Base-by-base conservation (phyloP, 2,797 vertebrate species). In the Channallabes apus region DNA sequence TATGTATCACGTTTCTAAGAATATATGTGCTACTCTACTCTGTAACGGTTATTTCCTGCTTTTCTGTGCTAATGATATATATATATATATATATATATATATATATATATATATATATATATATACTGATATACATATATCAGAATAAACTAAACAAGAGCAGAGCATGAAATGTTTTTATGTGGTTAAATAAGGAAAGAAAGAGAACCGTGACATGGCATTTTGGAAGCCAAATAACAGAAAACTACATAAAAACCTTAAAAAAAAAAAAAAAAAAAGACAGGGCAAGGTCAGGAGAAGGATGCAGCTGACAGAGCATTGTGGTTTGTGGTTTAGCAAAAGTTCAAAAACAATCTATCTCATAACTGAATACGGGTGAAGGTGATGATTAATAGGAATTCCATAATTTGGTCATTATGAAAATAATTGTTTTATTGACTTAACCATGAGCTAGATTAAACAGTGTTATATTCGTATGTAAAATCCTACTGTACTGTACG, bases 201-300 rank as follows among this genome's bases (percentile, higher is more conserved):
- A 76, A 76, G 51, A 32, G 32, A 76, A 15, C 1, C 27, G 32
- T 56, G 46, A 61, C 38, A 54, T 62, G 61, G 32, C 62, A 61
- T 77, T 69, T 77, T 71, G 80, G 80, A 62, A 76, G 69, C 29
- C 71, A 59, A 51, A 20, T 82, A 77, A 67, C 46, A 8, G 80
- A 72, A 86, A 82, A 68, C 84, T 62, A 68, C 18, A 54, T 46
- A 77, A 51, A 82, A 20, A 67, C 64, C 69, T 54, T 9, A 81
- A 68, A 35, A 59, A 80, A 38, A 35, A 5, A 68, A n/a, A 54
- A 27, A 68, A 68, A 35, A 32, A 80, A 69, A 56, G 4, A 68
- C 27, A 20, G 20, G 29, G 46, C 65, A 58, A 68, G 80, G 65
- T 69, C 51, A 58, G 54, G 80, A 54, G 27, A 58, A 69, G 65